Conservation (phyloP, 2,797 vertebrate species). For the Eulemur mongoz region DNA sequence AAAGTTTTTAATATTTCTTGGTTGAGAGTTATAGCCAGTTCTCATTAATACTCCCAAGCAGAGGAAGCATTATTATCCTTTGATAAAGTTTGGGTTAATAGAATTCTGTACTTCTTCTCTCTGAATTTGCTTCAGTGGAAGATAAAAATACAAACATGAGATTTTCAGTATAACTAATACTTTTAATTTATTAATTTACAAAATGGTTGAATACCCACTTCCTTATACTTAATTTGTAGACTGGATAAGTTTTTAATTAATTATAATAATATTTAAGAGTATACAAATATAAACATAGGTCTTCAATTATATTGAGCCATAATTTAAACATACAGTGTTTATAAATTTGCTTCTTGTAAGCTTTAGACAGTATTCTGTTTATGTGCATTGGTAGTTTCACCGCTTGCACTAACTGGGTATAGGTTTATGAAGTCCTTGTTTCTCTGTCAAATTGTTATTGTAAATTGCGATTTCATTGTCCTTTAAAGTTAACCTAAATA, state of each 20-base stretch:
- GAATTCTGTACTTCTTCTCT: not conserved
- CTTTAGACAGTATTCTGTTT: not conserved
- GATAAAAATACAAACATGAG: not conserved
- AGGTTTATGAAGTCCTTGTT: not conserved
- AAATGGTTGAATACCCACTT: not conserved
- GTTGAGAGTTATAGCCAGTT: not conserved
- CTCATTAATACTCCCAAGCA: not conserved
- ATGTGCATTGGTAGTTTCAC: not conserved
- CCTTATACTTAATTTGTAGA: not conserved
- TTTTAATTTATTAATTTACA: slow-evolving; percentile 27
- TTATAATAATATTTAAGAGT: not conserved
- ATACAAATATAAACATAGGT: not conserved
- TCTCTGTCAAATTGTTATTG: not conserved
- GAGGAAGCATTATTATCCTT: slow-evolving; percentile 21
- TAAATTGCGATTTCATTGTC: not conserved
- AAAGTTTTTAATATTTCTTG: not conserved
- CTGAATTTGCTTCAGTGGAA: not conserved
- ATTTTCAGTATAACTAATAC: not conserved
- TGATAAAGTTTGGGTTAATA: slow-evolving; percentile 30
- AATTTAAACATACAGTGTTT: not conserved
- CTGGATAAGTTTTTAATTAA: not conserved
- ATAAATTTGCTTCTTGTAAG: not conserved
- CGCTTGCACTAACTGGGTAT: not conserved
- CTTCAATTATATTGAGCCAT: slow-evolving; percentile 1
- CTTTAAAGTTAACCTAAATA: not conserved